A percentile compares a stretch with the other conserved stretches of the same genome.
Evolutionary conservation across 2,888 invertebrate genomes (phyloP).

Genomic region (Cremastobaeus sp.): DNA sequence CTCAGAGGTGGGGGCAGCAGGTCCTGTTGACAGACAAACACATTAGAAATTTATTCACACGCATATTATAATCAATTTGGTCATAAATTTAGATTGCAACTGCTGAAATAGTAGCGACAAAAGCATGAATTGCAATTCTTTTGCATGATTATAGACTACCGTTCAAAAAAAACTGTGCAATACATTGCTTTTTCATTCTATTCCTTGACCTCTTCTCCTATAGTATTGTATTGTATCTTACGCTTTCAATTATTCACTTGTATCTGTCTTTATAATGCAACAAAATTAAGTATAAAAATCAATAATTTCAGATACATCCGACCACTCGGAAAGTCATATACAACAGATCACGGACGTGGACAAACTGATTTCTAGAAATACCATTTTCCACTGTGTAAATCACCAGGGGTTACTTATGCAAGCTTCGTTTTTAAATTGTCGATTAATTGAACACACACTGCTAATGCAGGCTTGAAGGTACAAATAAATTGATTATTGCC

Average conservation of each 20-base stretch:
- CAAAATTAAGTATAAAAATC: constrained; percentile 22
- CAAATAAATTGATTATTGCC: constrained; percentile 24
- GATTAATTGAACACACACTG: background rate
- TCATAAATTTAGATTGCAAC: too few species aligned
- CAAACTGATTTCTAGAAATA: too few species aligned
- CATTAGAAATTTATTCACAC: background rate
- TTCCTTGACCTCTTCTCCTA: constrained; percentile 25
- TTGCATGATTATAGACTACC: background rate
- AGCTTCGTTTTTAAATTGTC: background rate
- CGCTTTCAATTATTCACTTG: constrained; percentile 20
- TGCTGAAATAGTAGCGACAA: too few species aligned
- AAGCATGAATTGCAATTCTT: too few species aligned
- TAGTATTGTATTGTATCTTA: constrained; percentile 13
- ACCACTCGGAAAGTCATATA: too few species aligned
- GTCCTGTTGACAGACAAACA: constrained; percentile 80
- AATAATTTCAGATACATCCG: constrained; percentile 16
- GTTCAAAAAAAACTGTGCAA: background rate
- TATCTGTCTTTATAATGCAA: constrained; percentile 24
- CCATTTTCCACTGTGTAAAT: too few species aligned
- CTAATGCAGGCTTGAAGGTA: background rate
- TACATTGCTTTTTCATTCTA: constrained; percentile 4
- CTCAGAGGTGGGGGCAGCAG: constrained; percentile 90
- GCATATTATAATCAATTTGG: background rate
- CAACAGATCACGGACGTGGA: too few species aligned
- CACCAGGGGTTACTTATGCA: too few species aligned